Conservation (phyloP, 2,888 invertebrate genomes). For the Orthosia incerta region DNA sequence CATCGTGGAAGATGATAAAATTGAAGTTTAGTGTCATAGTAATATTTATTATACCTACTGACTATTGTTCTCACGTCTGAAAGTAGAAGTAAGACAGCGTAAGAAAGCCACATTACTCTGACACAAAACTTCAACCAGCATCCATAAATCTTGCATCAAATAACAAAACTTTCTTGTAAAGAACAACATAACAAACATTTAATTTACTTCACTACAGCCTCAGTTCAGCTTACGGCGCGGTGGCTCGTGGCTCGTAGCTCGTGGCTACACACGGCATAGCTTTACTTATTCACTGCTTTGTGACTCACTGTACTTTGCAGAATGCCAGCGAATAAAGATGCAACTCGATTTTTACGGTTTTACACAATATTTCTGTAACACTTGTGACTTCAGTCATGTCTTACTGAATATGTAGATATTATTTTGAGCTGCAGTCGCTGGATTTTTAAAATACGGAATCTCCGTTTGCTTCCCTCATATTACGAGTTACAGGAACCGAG, state of each 20-base stretch:
- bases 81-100: neutral
- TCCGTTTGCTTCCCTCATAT: neutral
- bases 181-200: slow-evolving; percentile 36
- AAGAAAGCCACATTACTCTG: neutral
- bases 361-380: slow-evolving; percentile 24
- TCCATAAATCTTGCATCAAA: slow-evolving; percentile 44
- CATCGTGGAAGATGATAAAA: neutral
- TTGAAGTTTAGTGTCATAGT: too few relatives aligned
- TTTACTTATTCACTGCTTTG: slow-evolving; percentile 53
- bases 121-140: slow-evolving; percentile 8
- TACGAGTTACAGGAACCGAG: neutral
- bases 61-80: neutral
- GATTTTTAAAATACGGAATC: neutral
- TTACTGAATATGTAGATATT: neutral
- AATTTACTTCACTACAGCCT: slow-evolving; percentile 36
- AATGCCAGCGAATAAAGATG: slow-evolving; percentile 35
- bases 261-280: slow-evolving; percentile 14
- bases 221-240: slow-evolving; percentile 1
- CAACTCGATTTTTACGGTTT: slow-evolving; percentile 27
- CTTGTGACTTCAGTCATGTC: slow-evolving; percentile 17
- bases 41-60: neutral
- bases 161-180: slow-evolving; percentile 25
- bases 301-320: slow-evolving; percentile 21
- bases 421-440: neutral
- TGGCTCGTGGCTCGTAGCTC: neutral